Percentiles rank a stretch among this genome's conserved stretches.
These are phyloP conservation scores for Myotis yumanensis DNA, from an alignment of 2,113 vertebrate species.

Conservation along the genomic window DNA sequence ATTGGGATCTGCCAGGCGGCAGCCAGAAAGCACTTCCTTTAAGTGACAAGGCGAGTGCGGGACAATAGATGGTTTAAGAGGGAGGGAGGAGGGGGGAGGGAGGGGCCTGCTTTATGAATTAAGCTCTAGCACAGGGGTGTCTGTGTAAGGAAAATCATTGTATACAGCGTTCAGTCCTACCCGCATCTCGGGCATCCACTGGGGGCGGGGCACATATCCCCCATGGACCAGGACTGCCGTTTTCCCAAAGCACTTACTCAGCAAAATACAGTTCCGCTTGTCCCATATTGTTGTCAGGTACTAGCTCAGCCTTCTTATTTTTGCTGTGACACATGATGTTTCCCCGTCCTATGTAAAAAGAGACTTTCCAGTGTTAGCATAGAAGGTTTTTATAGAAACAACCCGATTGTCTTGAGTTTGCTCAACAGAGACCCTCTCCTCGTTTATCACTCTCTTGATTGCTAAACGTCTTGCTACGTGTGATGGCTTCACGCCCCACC, in stretches of 20 bases:
- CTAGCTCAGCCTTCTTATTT: neutral
- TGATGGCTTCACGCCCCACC: fast-evolving
- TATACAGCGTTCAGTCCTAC: neutral
- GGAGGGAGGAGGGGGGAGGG: neutral
- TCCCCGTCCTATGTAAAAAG: neutral
- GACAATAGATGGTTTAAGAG: neutral
- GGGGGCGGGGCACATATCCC: neutral
- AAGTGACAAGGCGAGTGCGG: too few species aligned
- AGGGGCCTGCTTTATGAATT: neutral
- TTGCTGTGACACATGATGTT: neutral
- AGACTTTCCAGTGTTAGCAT: neutral
- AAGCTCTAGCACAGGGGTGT: too few species aligned
- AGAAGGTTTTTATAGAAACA: neutral
- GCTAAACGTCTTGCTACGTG: fast-evolving
- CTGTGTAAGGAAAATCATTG: neutral
- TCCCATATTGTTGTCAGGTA: neutral
- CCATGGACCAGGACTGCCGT: fast-evolving
- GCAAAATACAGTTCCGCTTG: too few species aligned
- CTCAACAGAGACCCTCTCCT: neutral
- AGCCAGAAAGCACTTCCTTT: neutral
- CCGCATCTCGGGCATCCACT: neutral
- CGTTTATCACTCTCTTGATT: neutral
- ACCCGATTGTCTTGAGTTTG: neutral
- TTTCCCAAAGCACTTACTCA: neutral
- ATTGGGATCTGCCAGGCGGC: neutral